phyloP scores from a whole-genome alignment of 2,113 vertebrate genomes.

The Muscicapa adusta region DNA sequence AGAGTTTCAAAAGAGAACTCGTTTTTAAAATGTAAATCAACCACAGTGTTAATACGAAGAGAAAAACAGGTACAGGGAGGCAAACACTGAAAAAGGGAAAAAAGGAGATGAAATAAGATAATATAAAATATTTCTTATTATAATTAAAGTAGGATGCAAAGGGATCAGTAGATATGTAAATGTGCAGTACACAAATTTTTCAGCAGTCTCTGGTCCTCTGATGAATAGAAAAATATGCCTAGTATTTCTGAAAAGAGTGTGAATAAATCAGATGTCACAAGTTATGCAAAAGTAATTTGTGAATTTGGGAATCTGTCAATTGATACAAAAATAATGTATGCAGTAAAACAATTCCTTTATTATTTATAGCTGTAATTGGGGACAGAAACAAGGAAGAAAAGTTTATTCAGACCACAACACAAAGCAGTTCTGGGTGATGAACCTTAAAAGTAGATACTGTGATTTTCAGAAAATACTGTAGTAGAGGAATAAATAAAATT shows the following conservation, averaged over 20 bases:
- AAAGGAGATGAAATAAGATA: background rate
- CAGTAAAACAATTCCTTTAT: background rate
- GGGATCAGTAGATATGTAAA: background rate
- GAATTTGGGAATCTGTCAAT: background rate
- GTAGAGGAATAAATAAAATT: background rate
- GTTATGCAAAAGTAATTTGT: conserved; percentile 14
- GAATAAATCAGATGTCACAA: conserved; percentile 24
- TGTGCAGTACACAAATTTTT: background rate
- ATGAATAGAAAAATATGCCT: background rate
- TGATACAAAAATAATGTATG: background rate
- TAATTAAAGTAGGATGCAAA: background rate
- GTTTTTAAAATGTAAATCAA: conserved; percentile 62
- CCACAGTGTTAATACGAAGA: background rate
- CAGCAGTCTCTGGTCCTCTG: background rate
- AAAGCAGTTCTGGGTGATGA: background rate
- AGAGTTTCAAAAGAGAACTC: conserved; percentile 24
- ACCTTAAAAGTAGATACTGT: background rate
- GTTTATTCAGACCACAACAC: background rate
- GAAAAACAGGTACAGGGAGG: background rate
- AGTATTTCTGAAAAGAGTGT: background rate
- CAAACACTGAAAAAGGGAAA: background rate
- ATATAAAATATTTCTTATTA: background rate
- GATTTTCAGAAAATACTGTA: background rate
- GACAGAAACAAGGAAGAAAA: background rate
- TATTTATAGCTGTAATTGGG: background rate